A percentile compares a stretch with the other conserved stretches of the same genome.
Conservation (phyloP, 2,797 vertebrate species). For the Enteromius paludinosus region DNA sequence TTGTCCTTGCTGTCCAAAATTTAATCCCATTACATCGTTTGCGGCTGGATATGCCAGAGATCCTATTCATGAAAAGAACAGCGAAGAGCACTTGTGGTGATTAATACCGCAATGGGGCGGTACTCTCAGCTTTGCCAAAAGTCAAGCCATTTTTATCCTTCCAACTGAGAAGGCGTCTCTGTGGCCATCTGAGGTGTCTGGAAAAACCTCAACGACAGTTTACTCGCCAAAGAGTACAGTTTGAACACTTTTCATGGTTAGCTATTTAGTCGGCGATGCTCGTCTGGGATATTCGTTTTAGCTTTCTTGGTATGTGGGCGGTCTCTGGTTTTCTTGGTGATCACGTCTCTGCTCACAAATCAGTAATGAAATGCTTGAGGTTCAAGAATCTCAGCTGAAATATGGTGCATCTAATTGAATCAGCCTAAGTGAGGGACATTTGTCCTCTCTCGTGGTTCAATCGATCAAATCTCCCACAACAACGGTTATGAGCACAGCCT, state of each 20-base stretch:
- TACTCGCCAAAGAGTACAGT: constrained; percentile 44
- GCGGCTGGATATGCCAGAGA: constrained; percentile 54
- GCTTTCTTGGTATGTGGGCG: neutral
- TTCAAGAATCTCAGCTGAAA: constrained; percentile 55
- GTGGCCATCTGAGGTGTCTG: constrained; percentile 54
- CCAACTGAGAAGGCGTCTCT: constrained; percentile 32
- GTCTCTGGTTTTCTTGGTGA: constrained; percentile 24
- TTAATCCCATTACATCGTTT: constrained; percentile 73
- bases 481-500: constrained; percentile 36
- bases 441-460: constrained; percentile 54
- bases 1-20: constrained; percentile 76
- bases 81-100: constrained; percentile 79
- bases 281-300: neutral
- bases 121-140: constrained; percentile 64
- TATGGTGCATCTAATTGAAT: constrained; percentile 57
- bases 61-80: constrained; percentile 69
- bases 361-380: constrained; percentile 48
- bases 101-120: constrained; percentile 68
- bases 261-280: neutral
- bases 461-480: constrained; percentile 57
- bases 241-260: neutral
- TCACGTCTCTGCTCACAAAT: constrained; percentile 32
- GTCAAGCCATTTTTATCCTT: constrained; percentile 74
- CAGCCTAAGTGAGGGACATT: constrained; percentile 53
- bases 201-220: constrained; percentile 59